Conservation (phyloP, 2,113 vertebrate species). For the Halichoeres trimaculatus region DNA sequence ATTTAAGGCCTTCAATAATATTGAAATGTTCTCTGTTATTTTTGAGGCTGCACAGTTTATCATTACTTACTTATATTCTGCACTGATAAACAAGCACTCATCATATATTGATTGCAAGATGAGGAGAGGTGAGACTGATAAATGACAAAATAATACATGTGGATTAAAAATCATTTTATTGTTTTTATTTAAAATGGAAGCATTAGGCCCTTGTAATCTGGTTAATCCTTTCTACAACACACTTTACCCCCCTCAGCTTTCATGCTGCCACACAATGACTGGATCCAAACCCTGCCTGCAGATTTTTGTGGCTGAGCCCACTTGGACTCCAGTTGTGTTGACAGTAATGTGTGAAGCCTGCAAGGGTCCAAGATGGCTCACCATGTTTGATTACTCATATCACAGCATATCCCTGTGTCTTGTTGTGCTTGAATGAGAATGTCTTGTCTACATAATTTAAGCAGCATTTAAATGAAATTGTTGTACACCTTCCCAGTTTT, state of each 20-base stretch:
- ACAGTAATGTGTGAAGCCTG: neutral
- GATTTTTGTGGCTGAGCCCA: neutral
- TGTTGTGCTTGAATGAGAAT: no score
- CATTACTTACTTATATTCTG: slow-evolving; percentile 20
- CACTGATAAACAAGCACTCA: neutral
- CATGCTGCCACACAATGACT: neutral
- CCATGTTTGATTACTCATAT: no score
- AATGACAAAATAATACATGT: no score
- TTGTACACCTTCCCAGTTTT: no score
- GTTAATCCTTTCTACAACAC: neutral
- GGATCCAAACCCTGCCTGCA: neutral
- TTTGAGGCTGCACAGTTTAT: slow-evolving; percentile 18
- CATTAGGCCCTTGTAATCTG: no score
- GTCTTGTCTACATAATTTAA: no score
- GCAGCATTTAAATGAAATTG: no score
- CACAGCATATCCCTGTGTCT: no score
- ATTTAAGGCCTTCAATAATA: slow-evolving; percentile 5
- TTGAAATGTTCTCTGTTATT: neutral
- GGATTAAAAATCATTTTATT: no score
- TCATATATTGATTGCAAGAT: neutral
- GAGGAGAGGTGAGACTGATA: neutral
- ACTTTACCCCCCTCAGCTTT: neutral
- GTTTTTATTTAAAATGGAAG: no score
- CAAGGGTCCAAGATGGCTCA: no score
- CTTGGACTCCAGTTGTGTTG: neutral